Evolutionary conservation across 1,140 invertebrate species (phyloP), one percentile per base, ranked within the genome.

Genomic region (Nephotettix cincticeps): DNA sequence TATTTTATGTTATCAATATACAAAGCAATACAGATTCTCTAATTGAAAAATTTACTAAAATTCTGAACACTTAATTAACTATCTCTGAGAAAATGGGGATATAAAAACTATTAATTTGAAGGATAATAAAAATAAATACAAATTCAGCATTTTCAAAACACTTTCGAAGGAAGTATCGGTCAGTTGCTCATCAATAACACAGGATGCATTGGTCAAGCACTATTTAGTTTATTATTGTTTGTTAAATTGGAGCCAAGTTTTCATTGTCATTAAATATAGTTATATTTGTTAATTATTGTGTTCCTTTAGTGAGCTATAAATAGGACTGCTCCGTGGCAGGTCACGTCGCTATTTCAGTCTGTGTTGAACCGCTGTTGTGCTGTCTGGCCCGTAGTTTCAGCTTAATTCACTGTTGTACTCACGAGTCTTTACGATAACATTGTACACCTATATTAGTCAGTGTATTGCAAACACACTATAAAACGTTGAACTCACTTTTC

Each of bases 231-330:
- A 61, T 61, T 61, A 28, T 61, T 61, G 56, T 61, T 25, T 61
- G 56, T 27, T 9, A 13, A 3, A 21, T 3, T n/a, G n/a, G 47
- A 3, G 47, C 47, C 47, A 51, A 51, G 47, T 61, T 27, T 29
- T 29, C 56, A 61, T 61, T 61, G 56, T 61, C 56, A 61, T 61
- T 61, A 61, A 61, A 61, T 61, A 61, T 29, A 27, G 56, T 61
- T 61, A 61, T 61, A 61, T 61, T 61, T 61, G 56, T 61, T 61
- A 61, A 61, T 61, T 61, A 61, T 27, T 61, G 56, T 61, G 56
- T 61, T 61, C 56, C 56, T 61, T 14, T 61, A 29, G 56, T 29
- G 56, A 9, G 56, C 13, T 61, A 61, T 61, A 61, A 61, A 61
- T 61, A 61, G 56, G 32, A 6, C 4, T 14, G 32, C 56, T 14